Base-by-base conservation (phyloP, 2,888 invertebrate species). In the Caprella mutica region DNA sequence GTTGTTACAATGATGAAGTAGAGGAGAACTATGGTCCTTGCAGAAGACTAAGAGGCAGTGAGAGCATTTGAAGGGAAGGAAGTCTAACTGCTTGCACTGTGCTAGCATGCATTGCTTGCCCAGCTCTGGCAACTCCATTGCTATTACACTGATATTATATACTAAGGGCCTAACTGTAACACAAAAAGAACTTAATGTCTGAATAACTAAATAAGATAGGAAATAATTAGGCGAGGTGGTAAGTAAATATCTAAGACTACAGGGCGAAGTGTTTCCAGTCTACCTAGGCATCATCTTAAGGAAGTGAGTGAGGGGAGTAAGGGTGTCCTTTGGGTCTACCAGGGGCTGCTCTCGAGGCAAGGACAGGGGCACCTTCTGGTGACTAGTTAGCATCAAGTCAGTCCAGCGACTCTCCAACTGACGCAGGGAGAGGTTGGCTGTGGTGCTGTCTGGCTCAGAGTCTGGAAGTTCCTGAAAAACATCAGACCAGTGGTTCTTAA, bases 381-480 rank as follows among this genome's bases (percentile, higher is more conserved):
- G 58, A 21, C 54, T 57, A 12, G 55, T 50, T 23, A 73, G 67
- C 19, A 72, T 74, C 42, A 77, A 68, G 66, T 76, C 76, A 5
- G 80, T 73, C 85, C 85, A 80, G 78, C 79, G 78, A 70, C 83
- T 81, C 69, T 87, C 86, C 70, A 86, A 87, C 72, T 94, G 92
- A 70, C 85, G 85, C 6, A 93, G 75, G 0, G 91, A 91, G 71
- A 92, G 81, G 70, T 86, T 86, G 3, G 71, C 70, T 3, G 60
- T 60, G 39, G 74, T 73, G 17, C 88, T 85, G 72, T 94, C 93
- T 2, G 90, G 87, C 72, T 90, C 90, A 1, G 88, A 88, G 76
- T 94, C 93, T 1, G 93, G 89, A 51, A 94, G 76, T 74, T 93
- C 92, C 69, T n/a, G n/a, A n/a, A n/a, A n/a, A n/a, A n/a, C n/a